Base-by-base conservation (phyloP, 2,888 invertebrate genomes). In the Dendrolimus houi region DNA sequence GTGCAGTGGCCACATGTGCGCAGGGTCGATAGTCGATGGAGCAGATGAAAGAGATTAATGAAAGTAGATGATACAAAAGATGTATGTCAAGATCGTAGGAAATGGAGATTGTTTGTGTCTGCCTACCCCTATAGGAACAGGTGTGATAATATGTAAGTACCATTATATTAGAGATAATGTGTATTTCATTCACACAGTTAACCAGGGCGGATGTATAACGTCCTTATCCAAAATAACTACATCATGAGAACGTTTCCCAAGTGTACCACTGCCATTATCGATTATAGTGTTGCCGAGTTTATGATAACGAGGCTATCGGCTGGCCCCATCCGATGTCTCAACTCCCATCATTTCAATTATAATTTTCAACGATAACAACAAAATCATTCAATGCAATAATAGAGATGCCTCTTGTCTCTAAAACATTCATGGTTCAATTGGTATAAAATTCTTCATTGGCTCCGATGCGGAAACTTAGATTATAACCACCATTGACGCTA, bases 271-370 rank as follows among this genome's bases (percentile, higher is more conserved):
- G 40, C 55, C 52, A 54, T 58, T 62, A 67, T 65, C 63, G 63
- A 66, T 62, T 62, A 64, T 61, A 59, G 75, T 75, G 73, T 75
- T 74, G 75, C 65, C 75, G 75, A 65, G 75, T 75, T 60, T 62
- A 47, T 54, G 69, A 69, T 69, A 69, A 68, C 61, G 55, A 55
- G 62, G 66, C 64, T 69, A 68, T 69, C 69, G 57, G 56, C 56
- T 58, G 59, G 68, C 67, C 72, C 63, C 69, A 68, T 66, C 64
- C 64, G 68, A 65, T 64, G 70, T 70, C 69, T 67, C 69, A 67
- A 70, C 66, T 65, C 68, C 64, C 63, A 69, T 69, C 66, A 71
- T 69, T 71, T 69, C 66, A 69, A 70, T 74, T 72, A 75, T 47
- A 47, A 47, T 47, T 10, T 47, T 47, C 47, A 47, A 47, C 12